A percentile compares a stretch with the other conserved stretches of the same genome.
Evolutionary conservation across 35 echinoderm and acorn worm genomes (phyloP).

Genomic region (Lytechinus pictus): DNA sequence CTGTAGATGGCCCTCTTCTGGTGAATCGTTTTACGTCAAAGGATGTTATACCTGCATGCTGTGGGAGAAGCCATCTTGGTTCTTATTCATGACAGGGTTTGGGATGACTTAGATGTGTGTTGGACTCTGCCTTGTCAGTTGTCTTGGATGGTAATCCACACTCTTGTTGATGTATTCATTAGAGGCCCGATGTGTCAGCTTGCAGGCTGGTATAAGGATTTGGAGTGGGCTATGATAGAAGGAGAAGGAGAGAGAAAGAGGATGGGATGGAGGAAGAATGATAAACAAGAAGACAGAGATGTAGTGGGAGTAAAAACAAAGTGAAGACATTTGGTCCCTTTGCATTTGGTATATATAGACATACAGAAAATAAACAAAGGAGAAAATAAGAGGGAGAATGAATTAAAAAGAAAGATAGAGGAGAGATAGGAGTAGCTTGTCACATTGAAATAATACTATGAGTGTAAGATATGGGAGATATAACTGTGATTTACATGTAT

Average conservation of each 20-base stretch:
- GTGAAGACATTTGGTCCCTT: too few species aligned
- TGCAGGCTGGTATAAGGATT: neutral
- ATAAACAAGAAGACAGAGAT: neutral
- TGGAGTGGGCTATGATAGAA: neutral
- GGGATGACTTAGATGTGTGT: neutral
- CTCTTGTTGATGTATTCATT: neutral
- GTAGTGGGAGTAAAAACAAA: neutral
- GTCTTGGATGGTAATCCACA: neutral
- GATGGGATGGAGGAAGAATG: neutral
- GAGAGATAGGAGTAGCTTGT: too few species aligned
- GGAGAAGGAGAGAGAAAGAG: neutral
- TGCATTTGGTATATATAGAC: neutral
- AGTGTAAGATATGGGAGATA: too few species aligned
- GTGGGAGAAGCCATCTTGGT: neutral
- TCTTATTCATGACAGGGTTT: neutral
- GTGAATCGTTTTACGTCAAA: neutral
- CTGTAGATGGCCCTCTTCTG: neutral
- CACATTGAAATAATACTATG: too few species aligned
- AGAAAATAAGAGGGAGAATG: neutral
- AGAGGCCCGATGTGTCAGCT: neutral
- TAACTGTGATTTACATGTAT: too few species aligned
- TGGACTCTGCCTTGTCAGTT: neutral
- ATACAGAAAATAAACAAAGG: neutral
- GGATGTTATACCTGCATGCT: neutral
- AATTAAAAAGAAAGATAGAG: neutral